A percentile compares a stretch with the other conserved stretches of the same genome.
Evolutionary conservation across 30 jellyfish, hydroid and myxozoan species (phyloP).

Genomic region (Chironex yamaguchii): DNA sequence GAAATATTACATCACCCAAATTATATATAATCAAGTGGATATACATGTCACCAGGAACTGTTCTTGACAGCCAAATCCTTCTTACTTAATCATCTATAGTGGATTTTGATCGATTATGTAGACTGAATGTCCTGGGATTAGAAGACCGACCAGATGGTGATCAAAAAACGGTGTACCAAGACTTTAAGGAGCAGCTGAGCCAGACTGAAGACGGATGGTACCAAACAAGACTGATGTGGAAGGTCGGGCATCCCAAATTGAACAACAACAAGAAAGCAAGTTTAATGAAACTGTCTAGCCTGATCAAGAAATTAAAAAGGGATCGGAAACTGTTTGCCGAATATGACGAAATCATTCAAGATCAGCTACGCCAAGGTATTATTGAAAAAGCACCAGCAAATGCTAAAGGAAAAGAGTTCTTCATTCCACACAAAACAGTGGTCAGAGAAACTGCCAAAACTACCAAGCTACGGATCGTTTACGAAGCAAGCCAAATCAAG

Average conservation of each 20-base stretch:
- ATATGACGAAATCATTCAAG: slow-evolving; percentile 41
- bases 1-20: too few species aligned
- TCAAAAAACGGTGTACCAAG: not conserved
- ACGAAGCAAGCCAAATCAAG: too few species aligned
- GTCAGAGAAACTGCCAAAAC: slow-evolving; percentile 46
- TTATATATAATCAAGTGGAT: too few species aligned
- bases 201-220: too few species aligned
- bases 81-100: slow-evolving; percentile 1
- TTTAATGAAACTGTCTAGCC: slow-evolving; percentile 27
- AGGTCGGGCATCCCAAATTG: not conserved
- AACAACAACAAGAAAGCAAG: slow-evolving; percentile 57
- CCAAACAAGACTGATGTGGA: slow-evolving; percentile 11
- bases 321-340: slow-evolving; percentile 53
- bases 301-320: slow-evolving; percentile 38
- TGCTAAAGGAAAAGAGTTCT: slow-evolving; percentile 42
- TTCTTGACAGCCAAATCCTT: not conserved
- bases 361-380: slow-evolving; percentile 53
- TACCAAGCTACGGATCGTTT: slow-evolving; percentile 31
- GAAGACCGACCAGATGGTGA: slow-evolving; percentile 23
- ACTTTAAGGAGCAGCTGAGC: slow-evolving; percentile 42
- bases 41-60: not conserved
- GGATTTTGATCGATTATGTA: slow-evolving; percentile 41
- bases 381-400: slow-evolving; percentile 20
- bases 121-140: slow-evolving; percentile 51
- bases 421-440: slow-evolving; percentile 69